Evolutionary conservation across 2,797 vertebrate genomes (phyloP), one percentile per base, ranked within the genome.

Genomic region (Siniperca obscura): DNA sequence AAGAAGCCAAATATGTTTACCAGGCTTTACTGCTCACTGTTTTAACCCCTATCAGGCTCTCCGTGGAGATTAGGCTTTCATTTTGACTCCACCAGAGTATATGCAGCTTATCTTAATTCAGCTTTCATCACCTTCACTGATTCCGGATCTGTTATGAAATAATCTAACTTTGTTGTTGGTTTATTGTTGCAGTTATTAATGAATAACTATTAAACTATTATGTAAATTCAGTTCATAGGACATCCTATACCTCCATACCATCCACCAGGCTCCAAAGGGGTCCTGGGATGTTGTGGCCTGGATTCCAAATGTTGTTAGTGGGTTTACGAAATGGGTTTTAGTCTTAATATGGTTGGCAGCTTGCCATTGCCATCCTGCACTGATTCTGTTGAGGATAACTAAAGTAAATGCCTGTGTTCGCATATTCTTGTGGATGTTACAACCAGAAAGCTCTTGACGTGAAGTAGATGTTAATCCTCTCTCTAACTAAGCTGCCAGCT

Each of bases 381-480:
- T 64, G 87, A 87, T 87, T 90, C 77, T 60, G 65, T 61, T 73
- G 69, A 83, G 76, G 90, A 90, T 88, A 88, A 84, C 89, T 84
- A 70, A 85, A 86, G 81, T 86, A 86, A 91, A 71, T 83, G 81
- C 38, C 8, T 74, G 84, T 80, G 40, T 5, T 55, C 82, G 70
- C 83, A 76, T 87, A 86, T 89, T 91, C 57, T 85, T 86, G 84
- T 85, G 86, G 84, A 87, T 82, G 82, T 89, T 90, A 85, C 82
- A 80, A 80, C 75, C 85, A 83, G 82, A 92, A 88, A 90, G 90
- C 90, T 88, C 91, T 91, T 89, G 89, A 92, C 74, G 40, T 94
- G 90, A 91, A 91, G 92, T 92, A 92, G 93, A 93, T 91, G 90
- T 91, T 94, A 94, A 95, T 95, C 94, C 93, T 93, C 90, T 86